phyloP scores from a whole-genome alignment of 2,888 invertebrate species.

The Seira sanloemensis region DNA sequence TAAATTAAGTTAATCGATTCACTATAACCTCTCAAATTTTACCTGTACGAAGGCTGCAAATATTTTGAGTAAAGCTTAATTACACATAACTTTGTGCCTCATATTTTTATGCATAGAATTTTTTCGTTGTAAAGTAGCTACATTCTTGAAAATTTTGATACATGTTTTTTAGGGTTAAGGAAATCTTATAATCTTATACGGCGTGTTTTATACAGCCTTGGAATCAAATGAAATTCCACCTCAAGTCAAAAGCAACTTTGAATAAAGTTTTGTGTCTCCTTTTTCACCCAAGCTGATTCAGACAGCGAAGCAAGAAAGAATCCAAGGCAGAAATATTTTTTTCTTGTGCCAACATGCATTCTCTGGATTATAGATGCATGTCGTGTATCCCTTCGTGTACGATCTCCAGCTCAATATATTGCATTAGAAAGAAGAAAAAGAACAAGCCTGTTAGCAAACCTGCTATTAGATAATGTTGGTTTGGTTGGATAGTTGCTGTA shows the following conservation, averaged over 20 bases:
- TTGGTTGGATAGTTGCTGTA: conserved; percentile 1
- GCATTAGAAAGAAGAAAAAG: neutral
- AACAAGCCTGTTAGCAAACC: conserved; percentile 35
- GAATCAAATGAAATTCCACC: neutral
- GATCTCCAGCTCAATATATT: conserved; percentile 38
- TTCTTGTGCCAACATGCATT: conserved; percentile 52
- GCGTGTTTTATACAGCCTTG: conserved; percentile 22
- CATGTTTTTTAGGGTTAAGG: too few species aligned
- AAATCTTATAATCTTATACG: too few species aligned
- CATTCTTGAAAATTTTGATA: too few species aligned
- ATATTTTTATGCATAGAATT: too few species aligned
- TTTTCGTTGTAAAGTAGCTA: too few species aligned
- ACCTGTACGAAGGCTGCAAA: too few species aligned
- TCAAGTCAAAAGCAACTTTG: conserved; percentile 46
- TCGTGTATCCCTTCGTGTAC: conserved; percentile 49
- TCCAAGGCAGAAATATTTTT: neutral
- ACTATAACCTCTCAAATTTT: too few species aligned
- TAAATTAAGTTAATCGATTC: too few species aligned
- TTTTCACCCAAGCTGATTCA: conserved; percentile 13
- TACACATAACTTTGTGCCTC: neutral
- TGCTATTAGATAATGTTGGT: conserved; percentile 27
- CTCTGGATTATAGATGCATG: conserved; percentile 64
- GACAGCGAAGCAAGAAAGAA: conserved; percentile 3
- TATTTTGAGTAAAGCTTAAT: too few species aligned
- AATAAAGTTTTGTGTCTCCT: neutral